Evolutionary conservation across 2,888 invertebrate species (phyloP).

Genomic region (Aplocera efformata): DNA sequence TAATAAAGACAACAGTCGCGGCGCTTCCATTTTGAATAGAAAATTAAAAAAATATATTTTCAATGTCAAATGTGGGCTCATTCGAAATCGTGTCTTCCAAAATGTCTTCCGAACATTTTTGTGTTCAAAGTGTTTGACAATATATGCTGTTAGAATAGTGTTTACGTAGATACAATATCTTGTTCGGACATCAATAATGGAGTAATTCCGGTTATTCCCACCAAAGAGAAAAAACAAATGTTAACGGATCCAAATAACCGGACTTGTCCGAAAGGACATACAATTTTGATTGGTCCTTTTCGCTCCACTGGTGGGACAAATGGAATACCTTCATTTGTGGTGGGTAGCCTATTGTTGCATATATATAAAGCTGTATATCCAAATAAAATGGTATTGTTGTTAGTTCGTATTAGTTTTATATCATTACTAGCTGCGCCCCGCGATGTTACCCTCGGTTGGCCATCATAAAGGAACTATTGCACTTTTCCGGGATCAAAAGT

Average conservation of each 20-base stretch:
- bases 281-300: too few relatives aligned
- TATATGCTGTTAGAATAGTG: conserved; percentile 16
- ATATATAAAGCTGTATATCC: conserved; percentile 75
- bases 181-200: conserved; percentile 35
- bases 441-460: too few relatives aligned
- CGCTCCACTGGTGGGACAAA: too few relatives aligned
- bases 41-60: conserved; percentile 55
- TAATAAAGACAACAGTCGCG: conserved; percentile 16
- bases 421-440: too few relatives aligned
- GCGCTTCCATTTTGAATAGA: conserved; percentile 42
- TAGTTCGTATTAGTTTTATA: conserved; percentile 55
- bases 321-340: too few relatives aligned
- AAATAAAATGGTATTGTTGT: conserved; percentile 78
- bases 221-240: too few relatives aligned
- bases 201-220: too few relatives aligned
- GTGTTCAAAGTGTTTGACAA: conserved; percentile 24
- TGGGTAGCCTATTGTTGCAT: conserved; percentile 69
- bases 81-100: conserved; percentile 45
- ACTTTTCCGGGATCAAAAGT: too few relatives aligned
- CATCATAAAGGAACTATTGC: too few relatives aligned
- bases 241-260: too few relatives aligned
- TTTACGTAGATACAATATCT: conserved; percentile 57
- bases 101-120: conserved; percentile 43
- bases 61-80: conserved; percentile 57
- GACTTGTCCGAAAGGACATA: too few relatives aligned